Base-by-base conservation (phyloP, 2,888 invertebrate species). In the Loripinus fragilis region DNA sequence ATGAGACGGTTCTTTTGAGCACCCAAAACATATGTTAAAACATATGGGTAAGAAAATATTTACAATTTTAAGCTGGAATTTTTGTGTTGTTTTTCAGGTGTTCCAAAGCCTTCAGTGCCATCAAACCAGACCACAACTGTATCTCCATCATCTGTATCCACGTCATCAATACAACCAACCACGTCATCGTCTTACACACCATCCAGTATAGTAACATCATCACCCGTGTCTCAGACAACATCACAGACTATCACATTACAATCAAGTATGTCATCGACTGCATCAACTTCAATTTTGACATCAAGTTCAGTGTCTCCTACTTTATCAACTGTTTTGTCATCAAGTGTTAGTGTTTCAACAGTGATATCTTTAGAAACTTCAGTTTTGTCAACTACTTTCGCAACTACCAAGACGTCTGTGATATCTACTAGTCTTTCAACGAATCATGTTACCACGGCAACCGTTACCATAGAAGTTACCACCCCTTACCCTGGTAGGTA, bases 401-500 rank as follows among this genome's bases (percentile, higher is more conserved):
- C 25, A 55, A 30, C 60, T 1, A 60, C 60, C 12, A 28, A 35
- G 30, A 41, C 71, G 60, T 35, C 60, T 55, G 71, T 71, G 50
- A 52, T 60, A 45, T 35, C 65, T 20, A 65, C 72, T 64, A 71
- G 71, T 41, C 64, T 35, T 28, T 60, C 69, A 10, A 50, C 65
- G 41, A 48, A 42, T 20, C 23, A 42, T 52, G 35, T 64, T 38
- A 35, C 55, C 23, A 73, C 77, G 48, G 45, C 50, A 65, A 70
- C 73, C 41, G 48, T 70, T n/a, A 70, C 52, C 12, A 30, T 55
- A 20, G 60, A 60, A 20, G 33, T 20, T 50, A 73, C 72, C 7
- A 72, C 78, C 30, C 35, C 60, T 20, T 25, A 45, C 15, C 35
- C 73, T 28, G 72, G 72, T 72, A 48, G 2, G 50, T 60, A 38